Conservation (phyloP, 1,140 invertebrate genomes). For the Polypedilum vanderplanki region DNA sequence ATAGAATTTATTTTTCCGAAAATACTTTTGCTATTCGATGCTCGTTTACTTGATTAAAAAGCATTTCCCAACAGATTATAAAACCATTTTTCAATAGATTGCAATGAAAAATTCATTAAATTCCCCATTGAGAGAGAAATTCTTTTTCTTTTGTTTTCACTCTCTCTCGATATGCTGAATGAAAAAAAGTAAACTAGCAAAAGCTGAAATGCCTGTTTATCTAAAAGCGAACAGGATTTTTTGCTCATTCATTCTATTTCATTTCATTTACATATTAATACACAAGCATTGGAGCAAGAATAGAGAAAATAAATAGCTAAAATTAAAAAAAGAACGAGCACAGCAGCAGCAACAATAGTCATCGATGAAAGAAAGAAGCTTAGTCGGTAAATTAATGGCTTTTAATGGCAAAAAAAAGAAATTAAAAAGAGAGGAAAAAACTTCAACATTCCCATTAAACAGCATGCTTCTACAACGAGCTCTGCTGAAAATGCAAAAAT, state of each 20-base stretch:
- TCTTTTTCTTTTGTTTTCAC: not conserved
- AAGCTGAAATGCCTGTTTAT: not conserved
- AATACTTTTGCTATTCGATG: too few species aligned
- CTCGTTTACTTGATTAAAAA: too few species aligned
- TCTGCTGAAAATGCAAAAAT: too few species aligned
- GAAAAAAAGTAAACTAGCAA: not conserved
- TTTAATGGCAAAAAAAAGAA: not conserved
- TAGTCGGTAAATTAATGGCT: slow-evolving; percentile 27
- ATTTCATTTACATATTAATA: slow-evolving; percentile 10
- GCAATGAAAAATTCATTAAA: too few species aligned
- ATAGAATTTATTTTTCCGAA: too few species aligned
- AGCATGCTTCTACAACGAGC: not conserved
- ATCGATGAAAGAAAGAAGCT: slow-evolving; percentile 22
- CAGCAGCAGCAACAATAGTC: not conserved
- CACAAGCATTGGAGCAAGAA: not conserved
- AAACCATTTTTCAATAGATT: too few species aligned
- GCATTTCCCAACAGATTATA: too few species aligned
- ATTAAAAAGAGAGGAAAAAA: slow-evolving; percentile 15
- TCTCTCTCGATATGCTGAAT: not conserved
- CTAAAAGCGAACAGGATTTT: not conserved
- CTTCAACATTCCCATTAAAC: not conserved
- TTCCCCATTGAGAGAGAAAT: too few species aligned
- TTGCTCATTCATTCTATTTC: not conserved
- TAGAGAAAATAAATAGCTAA: not conserved
- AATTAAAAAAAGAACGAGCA: not conserved